These are phyloP conservation scores for Meta bourneti DNA, from an alignment of 2,888 invertebrate genomes.

Conservation along the genomic window DNA sequence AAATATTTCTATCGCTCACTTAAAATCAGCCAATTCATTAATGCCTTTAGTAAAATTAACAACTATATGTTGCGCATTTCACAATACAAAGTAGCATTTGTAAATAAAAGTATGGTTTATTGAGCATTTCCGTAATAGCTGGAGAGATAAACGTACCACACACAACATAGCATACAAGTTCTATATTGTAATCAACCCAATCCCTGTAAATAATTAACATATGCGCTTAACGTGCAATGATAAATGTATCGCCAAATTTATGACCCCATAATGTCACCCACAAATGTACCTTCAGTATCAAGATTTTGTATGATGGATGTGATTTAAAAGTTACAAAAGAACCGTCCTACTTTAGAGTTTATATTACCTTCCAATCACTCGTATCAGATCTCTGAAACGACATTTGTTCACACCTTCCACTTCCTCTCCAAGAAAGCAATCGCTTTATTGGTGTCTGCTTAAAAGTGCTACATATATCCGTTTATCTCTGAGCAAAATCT, in stretches of 20 bases:
- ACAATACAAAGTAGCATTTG: too few species aligned
- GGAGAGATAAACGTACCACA: too few species aligned
- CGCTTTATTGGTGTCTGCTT: conserved; percentile 33
- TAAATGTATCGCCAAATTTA: neutral
- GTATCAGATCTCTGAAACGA: conserved; percentile 25
- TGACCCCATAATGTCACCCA: neutral
- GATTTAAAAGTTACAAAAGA: neutral
- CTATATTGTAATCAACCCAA: neutral
- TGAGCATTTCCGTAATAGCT: too few species aligned
- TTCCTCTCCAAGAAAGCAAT: conserved; percentile 33
- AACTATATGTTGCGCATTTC: too few species aligned
- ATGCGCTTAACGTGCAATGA: neutral
- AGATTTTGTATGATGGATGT: neutral
- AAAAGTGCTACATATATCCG: conserved; percentile 40
- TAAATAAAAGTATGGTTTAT: too few species aligned
- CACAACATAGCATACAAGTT: too few species aligned
- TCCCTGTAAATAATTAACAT: neutral
- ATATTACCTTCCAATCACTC: conserved; percentile 11
- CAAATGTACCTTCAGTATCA: neutral
- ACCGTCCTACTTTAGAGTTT: neutral
- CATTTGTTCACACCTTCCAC: conserved; percentile 38
- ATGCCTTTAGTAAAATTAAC: too few species aligned
- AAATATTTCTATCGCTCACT: too few species aligned
- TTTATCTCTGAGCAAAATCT: conserved; percentile 39
- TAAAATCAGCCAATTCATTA: too few species aligned